These are phyloP conservation scores for Penaeus indicus DNA, from an alignment of 1,140 invertebrate genomes.

Conservation along the genomic window DNA sequence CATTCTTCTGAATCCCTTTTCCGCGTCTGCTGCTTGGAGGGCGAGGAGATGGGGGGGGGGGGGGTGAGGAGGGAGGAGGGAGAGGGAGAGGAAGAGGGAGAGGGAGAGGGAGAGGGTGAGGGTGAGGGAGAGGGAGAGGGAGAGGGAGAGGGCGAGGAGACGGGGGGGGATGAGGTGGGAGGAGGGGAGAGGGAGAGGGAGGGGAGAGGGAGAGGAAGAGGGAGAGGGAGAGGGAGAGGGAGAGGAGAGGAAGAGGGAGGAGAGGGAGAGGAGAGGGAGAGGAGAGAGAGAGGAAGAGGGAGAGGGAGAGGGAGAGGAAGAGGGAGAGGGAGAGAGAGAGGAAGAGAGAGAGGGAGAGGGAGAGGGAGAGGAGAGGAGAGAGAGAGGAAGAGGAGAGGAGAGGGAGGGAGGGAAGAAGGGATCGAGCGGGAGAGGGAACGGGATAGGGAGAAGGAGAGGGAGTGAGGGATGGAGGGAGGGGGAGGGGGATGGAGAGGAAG, in stretches of 20 bases:
- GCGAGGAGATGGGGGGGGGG: background rate
- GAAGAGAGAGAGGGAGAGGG: no score
- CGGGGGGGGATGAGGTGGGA: constrained; percentile 1
- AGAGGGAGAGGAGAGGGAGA: background rate
- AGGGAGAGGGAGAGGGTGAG: background rate
- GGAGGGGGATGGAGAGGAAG: background rate
- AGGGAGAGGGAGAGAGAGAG: no score
- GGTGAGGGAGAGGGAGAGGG: background rate
- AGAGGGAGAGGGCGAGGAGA: background rate
- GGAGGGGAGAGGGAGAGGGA: background rate
- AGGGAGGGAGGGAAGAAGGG: background rate
- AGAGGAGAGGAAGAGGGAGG: background rate
- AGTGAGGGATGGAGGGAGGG: background rate
- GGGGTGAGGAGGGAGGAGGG: background rate
- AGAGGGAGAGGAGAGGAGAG: background rate
- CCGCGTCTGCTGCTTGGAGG: no score
- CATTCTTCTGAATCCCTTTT: no score
- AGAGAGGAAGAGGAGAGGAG: background rate
- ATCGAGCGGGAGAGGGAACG: background rate
- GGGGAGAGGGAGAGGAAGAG: background rate
- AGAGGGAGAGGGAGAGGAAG: background rate
- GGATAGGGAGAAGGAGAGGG: background rate
- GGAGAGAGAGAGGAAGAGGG: background rate
- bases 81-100: background rate
- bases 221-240: background rate